A percentile compares a stretch with the other conserved stretches of the same genome.
Conservation (phyloP, 2,797 vertebrate species). For the Tarsius wallacei region DNA sequence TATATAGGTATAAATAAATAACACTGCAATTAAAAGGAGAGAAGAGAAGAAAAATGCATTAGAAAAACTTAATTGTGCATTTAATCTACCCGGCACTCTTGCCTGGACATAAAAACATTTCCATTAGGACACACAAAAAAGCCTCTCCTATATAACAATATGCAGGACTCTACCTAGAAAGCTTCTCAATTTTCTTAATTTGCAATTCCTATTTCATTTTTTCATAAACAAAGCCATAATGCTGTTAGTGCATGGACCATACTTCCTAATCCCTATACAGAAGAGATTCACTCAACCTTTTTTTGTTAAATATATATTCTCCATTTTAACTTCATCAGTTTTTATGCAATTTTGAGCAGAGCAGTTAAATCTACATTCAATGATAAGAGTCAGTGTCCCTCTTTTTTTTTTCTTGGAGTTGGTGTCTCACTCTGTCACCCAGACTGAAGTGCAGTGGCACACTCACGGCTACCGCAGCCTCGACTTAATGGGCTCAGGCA, state of each 20-base stretch:
- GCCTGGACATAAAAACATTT: background rate
- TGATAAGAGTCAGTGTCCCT: background rate
- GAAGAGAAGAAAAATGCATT: conserved; percentile 8
- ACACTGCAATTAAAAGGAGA: conserved; percentile 14
- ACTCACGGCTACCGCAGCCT: no score
- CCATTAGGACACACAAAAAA: background rate
- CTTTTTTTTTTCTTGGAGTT: no score
- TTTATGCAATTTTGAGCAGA: conserved; percentile 29
- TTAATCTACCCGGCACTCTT: conserved; percentile 6
- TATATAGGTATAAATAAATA: background rate
- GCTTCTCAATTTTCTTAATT: background rate
- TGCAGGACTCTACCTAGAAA: background rate
- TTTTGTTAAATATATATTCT: conserved; percentile 13
- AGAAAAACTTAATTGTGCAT: background rate
- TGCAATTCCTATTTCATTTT: conserved; percentile 50
- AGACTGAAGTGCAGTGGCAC: no score
- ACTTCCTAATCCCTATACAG: background rate
- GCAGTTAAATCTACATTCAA: conserved; percentile 17
- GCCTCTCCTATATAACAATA: conserved; percentile 13
- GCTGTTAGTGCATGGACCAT: background rate
- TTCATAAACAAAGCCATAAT: conserved; percentile 54
- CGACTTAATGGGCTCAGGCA: no score
- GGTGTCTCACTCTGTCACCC: no score
- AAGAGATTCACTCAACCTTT: background rate
- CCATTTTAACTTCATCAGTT: conserved; percentile 54